Conservation (phyloP, 1,140 invertebrate species). For the Hypsibius dujardini region DNA sequence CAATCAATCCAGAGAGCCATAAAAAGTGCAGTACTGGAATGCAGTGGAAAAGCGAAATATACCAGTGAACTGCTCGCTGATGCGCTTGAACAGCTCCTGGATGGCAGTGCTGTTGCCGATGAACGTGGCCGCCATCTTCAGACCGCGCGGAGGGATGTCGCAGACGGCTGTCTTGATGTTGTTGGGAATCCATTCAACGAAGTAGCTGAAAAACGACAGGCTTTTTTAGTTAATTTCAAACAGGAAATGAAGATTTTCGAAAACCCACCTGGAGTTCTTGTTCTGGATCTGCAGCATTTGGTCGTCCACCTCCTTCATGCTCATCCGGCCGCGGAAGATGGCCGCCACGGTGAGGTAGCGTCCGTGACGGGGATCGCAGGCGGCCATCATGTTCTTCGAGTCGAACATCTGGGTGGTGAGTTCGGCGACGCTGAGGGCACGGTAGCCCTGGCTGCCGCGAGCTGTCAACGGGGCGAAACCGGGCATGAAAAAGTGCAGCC, state of each 20-base stretch:
- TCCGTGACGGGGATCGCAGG: conserved; percentile 52
- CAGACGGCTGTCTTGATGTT: conserved; percentile 35
- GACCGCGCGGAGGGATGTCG: conserved; percentile 36
- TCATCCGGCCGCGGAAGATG: conserved; percentile 24
- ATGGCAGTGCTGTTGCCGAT: conserved; percentile 35
- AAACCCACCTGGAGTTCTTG: conserved; percentile 26
- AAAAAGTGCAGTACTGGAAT: no score
- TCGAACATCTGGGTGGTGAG: conserved; percentile 23
- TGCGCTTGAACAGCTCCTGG: conserved; percentile 66
- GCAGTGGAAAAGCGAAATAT: neutral
- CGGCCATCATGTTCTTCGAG: conserved; percentile 42
- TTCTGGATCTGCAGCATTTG: conserved; percentile 31
- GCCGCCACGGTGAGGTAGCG: conserved; percentile 37
- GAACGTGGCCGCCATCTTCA: conserved; percentile 38
- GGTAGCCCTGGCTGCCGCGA: conserved; percentile 18
- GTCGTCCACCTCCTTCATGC: conserved; percentile 26
- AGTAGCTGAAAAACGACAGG: conserved; percentile 33
- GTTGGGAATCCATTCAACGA: conserved; percentile 33
- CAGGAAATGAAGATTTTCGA: neutral
- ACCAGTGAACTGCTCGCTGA: conserved; percentile 42
- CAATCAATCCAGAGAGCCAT: neutral
- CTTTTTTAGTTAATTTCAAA: neutral
- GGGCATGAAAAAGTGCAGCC: conserved; percentile 25
- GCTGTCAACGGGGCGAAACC: conserved; percentile 23
- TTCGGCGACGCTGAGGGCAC: conserved; percentile 18